Percentiles rank a stretch among this genome's conserved stretches.
These are phyloP conservation scores for Diphyllodes magnificus DNA, from an alignment of 2,113 vertebrate species.

Conservation along the genomic window DNA sequence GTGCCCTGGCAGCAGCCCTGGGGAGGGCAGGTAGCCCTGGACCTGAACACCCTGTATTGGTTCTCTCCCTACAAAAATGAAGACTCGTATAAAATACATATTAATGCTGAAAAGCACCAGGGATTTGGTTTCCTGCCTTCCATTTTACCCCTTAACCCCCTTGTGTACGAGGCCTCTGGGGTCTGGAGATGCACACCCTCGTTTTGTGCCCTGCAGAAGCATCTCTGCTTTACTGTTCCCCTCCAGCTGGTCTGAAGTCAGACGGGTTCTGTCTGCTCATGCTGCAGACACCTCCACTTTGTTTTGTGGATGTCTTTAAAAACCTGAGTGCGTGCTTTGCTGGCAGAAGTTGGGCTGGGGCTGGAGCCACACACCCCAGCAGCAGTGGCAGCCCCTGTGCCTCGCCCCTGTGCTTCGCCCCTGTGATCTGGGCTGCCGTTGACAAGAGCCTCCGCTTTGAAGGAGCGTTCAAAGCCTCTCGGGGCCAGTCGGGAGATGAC, in stretches of 20 bases:
- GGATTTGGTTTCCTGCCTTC: not conserved
- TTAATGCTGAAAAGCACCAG: not conserved
- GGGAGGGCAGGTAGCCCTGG: not conserved
- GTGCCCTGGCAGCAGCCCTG: not conserved
- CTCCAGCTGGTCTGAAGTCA: not conserved
- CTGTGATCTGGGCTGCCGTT: not conserved
- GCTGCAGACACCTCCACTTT: not conserved
- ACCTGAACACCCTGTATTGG: accelerated
- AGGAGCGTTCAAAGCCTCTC: not conserved
- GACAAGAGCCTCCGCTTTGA: not conserved
- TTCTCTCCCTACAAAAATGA: not conserved
- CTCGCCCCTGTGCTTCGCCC: not conserved
- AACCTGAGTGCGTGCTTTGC: not conserved
- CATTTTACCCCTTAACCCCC: not conserved
- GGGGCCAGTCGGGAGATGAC: not conserved
- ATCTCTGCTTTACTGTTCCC: not conserved
- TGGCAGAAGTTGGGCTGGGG: not conserved
- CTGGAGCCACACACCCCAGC: not conserved
- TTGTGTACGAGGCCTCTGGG: not conserved
- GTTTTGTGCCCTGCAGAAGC: not conserved
- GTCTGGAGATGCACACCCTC: not conserved
- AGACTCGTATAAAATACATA: not conserved
- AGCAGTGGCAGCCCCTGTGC: not conserved
- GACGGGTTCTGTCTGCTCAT: not conserved
- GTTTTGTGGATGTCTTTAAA: not conserved